Base-by-base conservation (phyloP, 2,797 vertebrate genomes). In the Erethizon dorsatum region DNA sequence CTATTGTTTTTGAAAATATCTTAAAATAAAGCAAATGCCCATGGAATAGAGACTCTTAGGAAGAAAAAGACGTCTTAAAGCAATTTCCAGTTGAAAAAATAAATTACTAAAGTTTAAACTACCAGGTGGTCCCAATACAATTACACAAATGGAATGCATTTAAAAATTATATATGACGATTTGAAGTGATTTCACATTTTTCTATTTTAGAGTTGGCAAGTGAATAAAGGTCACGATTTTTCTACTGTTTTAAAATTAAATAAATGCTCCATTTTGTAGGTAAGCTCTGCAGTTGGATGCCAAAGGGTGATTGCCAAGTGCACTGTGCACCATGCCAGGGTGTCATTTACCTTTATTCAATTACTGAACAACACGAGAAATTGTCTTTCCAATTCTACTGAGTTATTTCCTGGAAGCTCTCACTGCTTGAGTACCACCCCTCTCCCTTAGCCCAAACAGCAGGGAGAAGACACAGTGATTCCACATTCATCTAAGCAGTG, bases 181-280 rank as follows among this genome's bases (percentile, higher is more conserved):
- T 83, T 82, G 83, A 97, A 92, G 56, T 52, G 37, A 92, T 90
- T 96, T 96, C 85, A 86, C n/a, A 91, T 95, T 96, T 98, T 97
- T 95, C 93, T 92, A 92, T 90, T 97, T 97, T 94, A 41, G 20
- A 94, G 24, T 97, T 97, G 96, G 95, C 97, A 98, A 93, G 97
- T 97, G 94, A 90, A 91, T 93, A 98, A 61, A 31, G 63, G 88
- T 84, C 80, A 97, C 96, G 90, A n/a, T 96, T 97, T 91, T 95
- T 96, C 87, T 96, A 71, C 95, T 97, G 18, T 71, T 96, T 96
- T 95, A 96, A 98, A 98, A 97, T 18, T 0, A 1, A 98, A 97
- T 95, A 83, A 98, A 95, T 95, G 24, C 45, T 96, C 97, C 83
- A 92, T 63, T 83, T 96, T 97, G 95, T 88, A 94, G 95, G 90